Percentiles rank a stretch among this genome's conserved stretches.
Conservation (phyloP, 2,888 invertebrate genomes). For the Drosophila anceps region DNA sequence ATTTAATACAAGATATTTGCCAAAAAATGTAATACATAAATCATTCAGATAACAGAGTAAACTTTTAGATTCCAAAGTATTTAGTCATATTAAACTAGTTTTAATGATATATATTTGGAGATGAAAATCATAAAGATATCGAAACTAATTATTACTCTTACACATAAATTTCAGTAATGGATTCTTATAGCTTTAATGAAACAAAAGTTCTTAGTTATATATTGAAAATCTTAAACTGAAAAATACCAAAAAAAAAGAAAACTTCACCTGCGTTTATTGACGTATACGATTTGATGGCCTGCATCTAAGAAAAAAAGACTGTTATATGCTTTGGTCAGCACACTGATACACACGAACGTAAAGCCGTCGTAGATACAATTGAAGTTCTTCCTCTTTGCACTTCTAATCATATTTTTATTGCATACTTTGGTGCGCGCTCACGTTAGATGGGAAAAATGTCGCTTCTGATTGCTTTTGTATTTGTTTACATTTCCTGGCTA, state of each 20-base stretch:
- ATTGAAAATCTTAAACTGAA: neutral
- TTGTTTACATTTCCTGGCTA: slow-evolving; percentile 75
- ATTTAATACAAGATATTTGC: too few species aligned
- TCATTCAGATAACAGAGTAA: too few species aligned
- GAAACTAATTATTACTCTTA: too few species aligned
- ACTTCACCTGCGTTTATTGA: neutral
- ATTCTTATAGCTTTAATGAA: too few species aligned
- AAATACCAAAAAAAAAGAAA: neutral
- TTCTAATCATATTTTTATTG: slow-evolving; percentile 76
- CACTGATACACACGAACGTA: neutral
- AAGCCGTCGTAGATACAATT: slow-evolving; percentile 21
- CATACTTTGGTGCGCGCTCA: slow-evolving; percentile 71
- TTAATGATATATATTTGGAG: too few species aligned
- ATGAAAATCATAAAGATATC: too few species aligned
- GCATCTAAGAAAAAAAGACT: neutral
- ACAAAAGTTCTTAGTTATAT: neutral
- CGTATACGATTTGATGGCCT: neutral
- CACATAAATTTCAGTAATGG: too few species aligned
- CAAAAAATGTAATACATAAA: too few species aligned
- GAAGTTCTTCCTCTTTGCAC: slow-evolving; percentile 41
- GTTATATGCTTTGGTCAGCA: neutral
- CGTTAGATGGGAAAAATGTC: slow-evolving; percentile 72
- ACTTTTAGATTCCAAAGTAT: too few species aligned
- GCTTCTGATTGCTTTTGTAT: slow-evolving; percentile 75
- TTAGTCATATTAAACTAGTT: too few species aligned